Conservation (phyloP, 2,888 invertebrate species). For the Ashinkailepas kermadecensis region DNA sequence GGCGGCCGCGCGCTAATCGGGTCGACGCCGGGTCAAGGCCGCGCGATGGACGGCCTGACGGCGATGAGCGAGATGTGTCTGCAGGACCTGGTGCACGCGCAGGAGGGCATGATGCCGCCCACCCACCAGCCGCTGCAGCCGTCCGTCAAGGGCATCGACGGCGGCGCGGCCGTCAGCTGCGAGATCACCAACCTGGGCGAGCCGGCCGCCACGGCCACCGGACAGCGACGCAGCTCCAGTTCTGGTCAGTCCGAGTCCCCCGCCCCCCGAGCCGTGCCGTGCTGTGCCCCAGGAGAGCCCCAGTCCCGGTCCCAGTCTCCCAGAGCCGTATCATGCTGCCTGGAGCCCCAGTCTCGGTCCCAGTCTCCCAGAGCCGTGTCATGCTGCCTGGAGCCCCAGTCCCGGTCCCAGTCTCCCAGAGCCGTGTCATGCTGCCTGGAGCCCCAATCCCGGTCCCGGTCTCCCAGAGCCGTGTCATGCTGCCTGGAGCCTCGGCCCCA, state of each 20-base stretch:
- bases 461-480: too few relatives aligned
- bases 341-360: too few relatives aligned
- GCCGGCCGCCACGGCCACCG: background rate
- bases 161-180: background rate
- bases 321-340: too few relatives aligned
- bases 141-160: background rate
- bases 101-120: constrained; percentile 10
- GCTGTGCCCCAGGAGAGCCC: too few relatives aligned
- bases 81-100: constrained; percentile 21
- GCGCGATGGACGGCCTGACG: constrained; percentile 4
- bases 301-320: too few relatives aligned
- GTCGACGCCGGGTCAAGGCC: background rate
- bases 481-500: too few relatives aligned
- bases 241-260: background rate
- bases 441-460: too few relatives aligned
- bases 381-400: too few relatives aligned
- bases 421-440: too few relatives aligned
- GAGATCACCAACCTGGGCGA: constrained; percentile 1
- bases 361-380: too few relatives aligned
- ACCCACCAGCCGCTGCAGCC: background rate
- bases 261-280: too few relatives aligned
- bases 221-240: background rate
- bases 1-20: background rate
- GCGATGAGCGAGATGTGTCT: constrained; percentile 23
- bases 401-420: too few relatives aligned